Conservation (phyloP, 2,888 invertebrate species). For the Noctua janthina region DNA sequence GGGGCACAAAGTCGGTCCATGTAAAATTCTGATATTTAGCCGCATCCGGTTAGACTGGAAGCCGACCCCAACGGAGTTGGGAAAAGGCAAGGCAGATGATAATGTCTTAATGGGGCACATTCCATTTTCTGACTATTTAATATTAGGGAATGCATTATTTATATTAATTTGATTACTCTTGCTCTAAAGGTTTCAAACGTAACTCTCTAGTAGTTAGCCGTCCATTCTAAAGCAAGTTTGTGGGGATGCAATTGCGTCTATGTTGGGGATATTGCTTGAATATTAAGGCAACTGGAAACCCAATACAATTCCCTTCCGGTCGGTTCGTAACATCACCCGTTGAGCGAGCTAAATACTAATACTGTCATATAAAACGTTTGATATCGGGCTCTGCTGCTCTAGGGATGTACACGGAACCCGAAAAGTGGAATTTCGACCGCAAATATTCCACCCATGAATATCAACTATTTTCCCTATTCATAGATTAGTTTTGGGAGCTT, state of each 20-base stretch:
- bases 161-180: neutral
- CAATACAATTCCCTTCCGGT: slow-evolving; percentile 40
- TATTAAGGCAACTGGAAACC: slow-evolving; percentile 43
- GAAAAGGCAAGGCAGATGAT: no score
- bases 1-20: neutral
- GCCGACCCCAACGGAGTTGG: no score
- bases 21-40: no score
- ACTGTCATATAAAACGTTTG: slow-evolving; percentile 5
- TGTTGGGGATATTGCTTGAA: slow-evolving; percentile 44
- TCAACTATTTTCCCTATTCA: slow-evolving; percentile 74
- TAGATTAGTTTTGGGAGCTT: slow-evolving; percentile 69
- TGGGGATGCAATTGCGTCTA: slow-evolving; percentile 32
- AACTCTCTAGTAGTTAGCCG: neutral
- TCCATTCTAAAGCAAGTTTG: slow-evolving; percentile 17
- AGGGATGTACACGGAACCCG: slow-evolving; percentile 15
- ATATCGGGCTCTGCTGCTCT: neutral
- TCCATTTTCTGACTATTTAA: neutral
- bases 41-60: no score
- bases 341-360: slow-evolving; percentile 24
- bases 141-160: neutral
- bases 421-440: slow-evolving; percentile 31
- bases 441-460: slow-evolving; percentile 60
- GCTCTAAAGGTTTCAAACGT: neutral
- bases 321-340: slow-evolving; percentile 7
- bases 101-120: no score